Evolutionary conservation across 2,888 invertebrate species (phyloP).

Genomic region (Gastrophysa polygoni): DNA sequence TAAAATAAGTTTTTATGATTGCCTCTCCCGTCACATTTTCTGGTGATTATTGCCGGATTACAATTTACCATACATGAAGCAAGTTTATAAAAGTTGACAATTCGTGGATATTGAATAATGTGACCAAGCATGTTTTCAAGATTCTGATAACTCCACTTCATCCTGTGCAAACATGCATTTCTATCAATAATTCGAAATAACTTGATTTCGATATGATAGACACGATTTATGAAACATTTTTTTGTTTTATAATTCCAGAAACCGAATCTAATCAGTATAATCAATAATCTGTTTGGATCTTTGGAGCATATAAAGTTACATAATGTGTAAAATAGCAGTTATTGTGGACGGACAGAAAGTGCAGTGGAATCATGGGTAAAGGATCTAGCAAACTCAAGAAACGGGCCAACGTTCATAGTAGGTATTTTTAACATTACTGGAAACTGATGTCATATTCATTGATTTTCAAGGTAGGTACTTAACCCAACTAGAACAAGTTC

Average conservation of each 20-base stretch:
- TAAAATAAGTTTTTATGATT: too few species aligned
- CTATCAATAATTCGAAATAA: not conserved
- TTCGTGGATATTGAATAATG: too few species aligned
- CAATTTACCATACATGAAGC: too few species aligned
- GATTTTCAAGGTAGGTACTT: too few species aligned
- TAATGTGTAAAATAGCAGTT: not conserved
- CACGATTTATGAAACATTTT: not conserved
- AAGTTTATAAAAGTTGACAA: too few species aligned
- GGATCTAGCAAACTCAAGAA: slow-evolving; percentile 53
- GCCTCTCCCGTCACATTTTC: too few species aligned
- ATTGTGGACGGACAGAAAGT: slow-evolving; percentile 5
- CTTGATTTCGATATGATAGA: not conserved
- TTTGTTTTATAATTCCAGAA: not conserved
- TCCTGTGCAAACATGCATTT: too few species aligned
- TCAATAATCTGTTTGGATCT: not conserved
- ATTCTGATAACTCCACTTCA: too few species aligned
- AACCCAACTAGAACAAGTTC: too few species aligned
- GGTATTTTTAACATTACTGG: slow-evolving; percentile 17
- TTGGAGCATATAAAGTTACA: slow-evolving; percentile 1
- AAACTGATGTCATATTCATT: too few species aligned
- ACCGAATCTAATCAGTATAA: not conserved
- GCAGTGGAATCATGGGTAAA: slow-evolving; percentile 49
- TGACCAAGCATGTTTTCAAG: too few species aligned
- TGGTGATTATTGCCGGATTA: too few species aligned
- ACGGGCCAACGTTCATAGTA: slow-evolving; percentile 44